These are phyloP conservation scores for Labia minor DNA, from an alignment of 2,888 invertebrate species.

Conservation along the genomic window DNA sequence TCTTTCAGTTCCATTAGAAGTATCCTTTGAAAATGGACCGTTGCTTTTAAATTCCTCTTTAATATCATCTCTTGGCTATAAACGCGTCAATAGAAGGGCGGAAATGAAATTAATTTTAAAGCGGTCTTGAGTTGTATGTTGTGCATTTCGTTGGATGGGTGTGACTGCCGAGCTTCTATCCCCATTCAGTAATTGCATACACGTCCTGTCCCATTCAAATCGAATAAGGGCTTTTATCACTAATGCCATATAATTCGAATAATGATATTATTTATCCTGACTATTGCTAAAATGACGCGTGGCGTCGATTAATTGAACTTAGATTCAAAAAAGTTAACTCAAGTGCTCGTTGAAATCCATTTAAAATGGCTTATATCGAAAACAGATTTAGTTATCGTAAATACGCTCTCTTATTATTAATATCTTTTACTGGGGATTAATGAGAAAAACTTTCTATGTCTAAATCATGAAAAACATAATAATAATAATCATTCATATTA, in stretches of 20 bases:
- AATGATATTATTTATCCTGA: not conserved
- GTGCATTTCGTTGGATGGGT: not conserved
- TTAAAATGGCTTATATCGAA: too few relatives aligned
- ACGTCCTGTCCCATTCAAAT: conserved; percentile 7
- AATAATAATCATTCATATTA: too few relatives aligned
- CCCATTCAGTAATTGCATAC: not conserved
- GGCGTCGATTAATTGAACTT: not conserved
- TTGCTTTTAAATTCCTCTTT: too few relatives aligned
- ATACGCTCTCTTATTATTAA: too few relatives aligned
- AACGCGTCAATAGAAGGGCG: not conserved
- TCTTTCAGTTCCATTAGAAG: too few relatives aligned
- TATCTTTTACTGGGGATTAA: too few relatives aligned
- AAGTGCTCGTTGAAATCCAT: too few relatives aligned
- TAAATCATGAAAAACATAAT: too few relatives aligned
- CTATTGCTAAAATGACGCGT: conserved; percentile 8
- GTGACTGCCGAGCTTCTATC: too few relatives aligned
- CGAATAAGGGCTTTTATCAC: not conserved
- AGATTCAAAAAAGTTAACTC: not conserved
- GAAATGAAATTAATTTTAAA: not conserved
- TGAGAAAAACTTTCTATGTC: too few relatives aligned
- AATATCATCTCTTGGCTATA: not conserved
- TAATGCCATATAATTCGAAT: not conserved
- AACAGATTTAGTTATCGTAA: not conserved
- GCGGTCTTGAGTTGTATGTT: not conserved
- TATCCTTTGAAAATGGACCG: too few relatives aligned